Percentiles rank a stretch among this genome's conserved stretches.
phyloP scores from a whole-genome alignment of 2,797 vertebrate species.

The Muraenolepis orangiensis region DNA sequence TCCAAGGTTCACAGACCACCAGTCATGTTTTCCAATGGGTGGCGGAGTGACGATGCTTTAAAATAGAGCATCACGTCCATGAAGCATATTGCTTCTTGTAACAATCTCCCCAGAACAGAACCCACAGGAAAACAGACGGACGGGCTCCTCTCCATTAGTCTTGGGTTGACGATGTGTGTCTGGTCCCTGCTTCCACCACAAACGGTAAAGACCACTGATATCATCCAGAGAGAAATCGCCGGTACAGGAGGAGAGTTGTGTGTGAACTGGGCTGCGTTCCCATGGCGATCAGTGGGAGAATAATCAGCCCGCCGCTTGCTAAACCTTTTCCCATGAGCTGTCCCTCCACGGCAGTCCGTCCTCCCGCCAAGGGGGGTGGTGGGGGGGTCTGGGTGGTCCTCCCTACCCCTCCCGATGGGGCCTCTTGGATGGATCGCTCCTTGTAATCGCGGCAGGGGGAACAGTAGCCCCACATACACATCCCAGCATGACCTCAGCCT shows the following conservation, averaged over 20 bases:
- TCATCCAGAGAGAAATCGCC: conserved; percentile 38
- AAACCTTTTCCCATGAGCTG: conserved; percentile 51
- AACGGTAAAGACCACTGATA: conserved; percentile 40
- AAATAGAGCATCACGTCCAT: too few species aligned
- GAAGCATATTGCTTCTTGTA: too few species aligned
- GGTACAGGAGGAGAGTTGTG: conserved; percentile 26
- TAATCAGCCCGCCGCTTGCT: conserved; percentile 43
- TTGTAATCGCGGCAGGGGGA: conserved; percentile 67
- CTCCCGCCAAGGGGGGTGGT: conserved; percentile 49
- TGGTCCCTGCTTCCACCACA: conserved; percentile 26
- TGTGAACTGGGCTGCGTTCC: conserved; percentile 60
- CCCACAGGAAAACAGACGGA: too few species aligned
- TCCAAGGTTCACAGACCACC: too few species aligned
- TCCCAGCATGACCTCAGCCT: conserved; percentile 68
- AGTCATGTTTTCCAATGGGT: too few species aligned
- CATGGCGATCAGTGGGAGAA: conserved; percentile 62
- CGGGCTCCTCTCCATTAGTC: too few species aligned
- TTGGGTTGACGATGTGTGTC: not conserved
- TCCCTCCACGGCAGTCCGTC: conserved; percentile 36
- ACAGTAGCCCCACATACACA: conserved; percentile 69
- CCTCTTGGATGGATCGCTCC: conserved; percentile 63
- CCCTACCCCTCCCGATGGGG: conserved; percentile 43
- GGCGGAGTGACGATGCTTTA: too few species aligned
- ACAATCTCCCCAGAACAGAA: not conserved
- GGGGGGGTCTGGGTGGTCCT: conserved; percentile 68